Evolutionary conservation across 2,888 invertebrate species (phyloP).

Genomic region (Tuberolachnus salignus): DNA sequence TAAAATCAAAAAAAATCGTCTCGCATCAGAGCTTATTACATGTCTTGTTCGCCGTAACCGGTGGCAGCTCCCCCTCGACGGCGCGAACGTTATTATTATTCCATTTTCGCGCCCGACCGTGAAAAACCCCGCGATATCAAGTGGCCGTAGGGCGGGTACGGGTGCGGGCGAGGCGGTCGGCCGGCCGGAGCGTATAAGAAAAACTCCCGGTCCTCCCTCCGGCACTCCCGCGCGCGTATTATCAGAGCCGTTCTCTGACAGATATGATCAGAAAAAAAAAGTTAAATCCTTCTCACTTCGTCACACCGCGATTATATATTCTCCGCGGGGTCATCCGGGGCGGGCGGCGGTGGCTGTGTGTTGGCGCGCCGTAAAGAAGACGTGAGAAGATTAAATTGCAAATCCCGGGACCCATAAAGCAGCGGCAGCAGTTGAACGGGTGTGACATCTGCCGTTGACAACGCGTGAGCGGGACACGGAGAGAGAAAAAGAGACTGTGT

Average conservation of each 20-base stretch:
- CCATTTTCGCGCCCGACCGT: slow-evolving; percentile 35
- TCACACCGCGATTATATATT: neutral
- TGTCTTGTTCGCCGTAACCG: neutral
- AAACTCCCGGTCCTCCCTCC: neutral
- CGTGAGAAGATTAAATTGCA: slow-evolving; percentile 55
- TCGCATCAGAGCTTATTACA: slow-evolving; percentile 39
- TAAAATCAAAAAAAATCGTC: neutral
- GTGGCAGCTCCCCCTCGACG: neutral
- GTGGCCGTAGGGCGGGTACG: neutral
- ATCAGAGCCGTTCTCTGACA: slow-evolving; percentile 23
- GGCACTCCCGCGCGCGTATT: neutral
- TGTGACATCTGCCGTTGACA: slow-evolving; percentile 56
- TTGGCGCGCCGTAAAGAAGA: slow-evolving; percentile 19
- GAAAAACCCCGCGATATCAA: slow-evolving; percentile 4
- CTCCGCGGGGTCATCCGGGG: too few relatives aligned
- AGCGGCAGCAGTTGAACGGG: slow-evolving; percentile 14
- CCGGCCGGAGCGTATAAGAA: slow-evolving; percentile 18
- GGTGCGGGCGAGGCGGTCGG: too few relatives aligned
- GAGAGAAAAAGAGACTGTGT: neutral
- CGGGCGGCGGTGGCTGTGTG: neutral
- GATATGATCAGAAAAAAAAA: slow-evolving; percentile 39
- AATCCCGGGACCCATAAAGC: slow-evolving; percentile 41
- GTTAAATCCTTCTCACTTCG: slow-evolving; percentile 45
- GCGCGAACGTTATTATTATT: slow-evolving; percentile 41
- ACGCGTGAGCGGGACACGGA: neutral